Base-by-base conservation (phyloP, 2,888 invertebrate species). In the Eretmocerus hayati region DNA sequence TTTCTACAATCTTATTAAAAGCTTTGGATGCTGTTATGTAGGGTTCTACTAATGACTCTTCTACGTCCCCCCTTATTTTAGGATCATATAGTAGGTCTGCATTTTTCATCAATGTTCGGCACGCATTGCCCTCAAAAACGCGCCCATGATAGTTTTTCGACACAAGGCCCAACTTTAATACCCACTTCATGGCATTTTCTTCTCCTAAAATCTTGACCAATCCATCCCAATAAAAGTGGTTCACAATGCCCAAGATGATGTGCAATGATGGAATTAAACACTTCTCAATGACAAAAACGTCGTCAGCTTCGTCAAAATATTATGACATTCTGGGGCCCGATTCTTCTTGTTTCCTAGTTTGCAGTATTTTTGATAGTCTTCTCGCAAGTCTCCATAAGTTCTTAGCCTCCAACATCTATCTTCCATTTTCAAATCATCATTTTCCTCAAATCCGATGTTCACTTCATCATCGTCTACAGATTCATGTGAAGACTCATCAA, bases 301-400 rank as follows among this genome's bases (percentile, higher is more conserved):
- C 44, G 30, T 44, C 23, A 18, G 35, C 15, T 36, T 44, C 44
- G 5, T 33, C 30, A 36, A 44, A 44, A n/a, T 44, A n/a, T 37
- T 44, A 15, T 44, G 36, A 43, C 43, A 43, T n/a, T 43, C 35
- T 35, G 22, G 22, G 13, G 44, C 36, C 5, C 11, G 2, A 5
- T 26, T 35, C 15, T 35, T 44, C 16, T 44, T 20, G 13, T 23
- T 36, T 5, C 30, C 37, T 16, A 44, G 15, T 4, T 3, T 11
- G 22, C 38, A 38, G 22, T 21, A 38, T 21, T 38, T 38, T 5
- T 20, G 6, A 5, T 38, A 20, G 16, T 38, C 38, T 11, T 3
- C 3, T 15, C 38, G 38, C 6, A 38, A n/a, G 6, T 38, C 21
- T 4, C n/a, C 38, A 21, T 38, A 40, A 19, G 5, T 40, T 30